Base-by-base conservation (phyloP, 1,140 invertebrate species). In the Cheumatopsyche charites region DNA sequence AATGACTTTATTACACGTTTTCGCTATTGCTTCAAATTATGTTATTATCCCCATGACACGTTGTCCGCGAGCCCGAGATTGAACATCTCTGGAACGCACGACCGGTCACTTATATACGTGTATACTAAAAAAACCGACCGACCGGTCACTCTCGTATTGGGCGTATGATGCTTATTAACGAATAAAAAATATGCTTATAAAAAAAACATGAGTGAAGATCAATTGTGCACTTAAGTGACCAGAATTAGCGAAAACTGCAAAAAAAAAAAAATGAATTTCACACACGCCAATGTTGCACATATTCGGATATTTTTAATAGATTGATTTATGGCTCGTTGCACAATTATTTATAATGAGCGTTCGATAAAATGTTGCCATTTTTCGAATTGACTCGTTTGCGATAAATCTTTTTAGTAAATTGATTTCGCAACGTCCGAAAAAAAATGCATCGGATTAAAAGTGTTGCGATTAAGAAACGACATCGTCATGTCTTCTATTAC, bases 171-270 rank as follows among this genome's bases (percentile, higher is more conserved):
- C 43, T n/a, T 15, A 47, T 47, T 12, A n/a, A 47, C 43, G 43
- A 47, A 47, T 47, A 47, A 47, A 12, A n/a, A 47, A 36, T 9
- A 58, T 58, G 13, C 12, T 52, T 19, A 52, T 52, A 52, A 58
- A 12, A 23, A 58, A 58, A 25, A 58, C 23, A 58, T 25, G 21
- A 58, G 7, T 66, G 63, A 66, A 66, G 42, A 66, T 47, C 63
- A 66, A 66, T 66, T 66, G 63, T 47, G 63, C 63, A 66, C 41
- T 42, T 66, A 66, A 66, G 23, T 66, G 47, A 66, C 43, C 23
- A 47, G 41, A 45, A 43, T 47, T 66, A 66, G 41, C 12, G 55
- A 58, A 58, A 58, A 23, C 55, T 58, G 55, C 55, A 58, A 58
- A 12, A 19, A 11, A 26, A 4, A 47, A 58, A 58, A 58, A 58